phyloP scores from a whole-genome alignment of 2,888 invertebrate genomes.

The Spisula subtruncata region DNA sequence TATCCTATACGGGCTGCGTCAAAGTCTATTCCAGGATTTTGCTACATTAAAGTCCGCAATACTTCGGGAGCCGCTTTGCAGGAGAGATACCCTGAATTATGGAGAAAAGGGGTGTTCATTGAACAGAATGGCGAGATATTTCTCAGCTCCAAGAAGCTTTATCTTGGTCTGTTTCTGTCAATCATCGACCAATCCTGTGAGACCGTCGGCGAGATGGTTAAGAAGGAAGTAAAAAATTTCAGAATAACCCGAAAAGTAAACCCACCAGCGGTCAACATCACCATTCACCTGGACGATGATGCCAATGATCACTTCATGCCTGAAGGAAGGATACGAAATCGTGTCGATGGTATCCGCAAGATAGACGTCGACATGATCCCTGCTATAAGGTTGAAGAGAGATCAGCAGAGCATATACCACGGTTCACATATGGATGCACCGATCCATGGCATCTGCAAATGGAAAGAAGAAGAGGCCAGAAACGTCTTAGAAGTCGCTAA shows the following conservation, averaged over 20 bases:
- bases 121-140: conserved; percentile 7
- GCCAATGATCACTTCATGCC: conserved; percentile 43
- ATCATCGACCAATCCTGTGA: conserved; percentile 52
- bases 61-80: conserved; percentile 2
- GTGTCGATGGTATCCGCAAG: conserved; percentile 15
- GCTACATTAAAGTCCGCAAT: conserved; percentile 40
- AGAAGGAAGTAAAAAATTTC: conserved; percentile 18
- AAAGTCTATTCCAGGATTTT: conserved; percentile 50
- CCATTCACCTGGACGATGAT: conserved; percentile 42
- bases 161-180: conserved; percentile 56
- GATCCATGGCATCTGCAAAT: conserved; percentile 73
- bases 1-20: not conserved
- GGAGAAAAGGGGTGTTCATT: conserved; percentile 43
- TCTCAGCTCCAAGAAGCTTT: conserved; percentile 56
- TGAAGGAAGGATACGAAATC: conserved; percentile 20
- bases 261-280: conserved; percentile 66
- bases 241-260: conserved; percentile 54
- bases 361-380: conserved; percentile 75
- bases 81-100: conserved; percentile 41
- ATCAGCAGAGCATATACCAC: conserved; percentile 33
- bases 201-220: conserved; percentile 22
- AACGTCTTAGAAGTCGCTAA: conserved; percentile 26
- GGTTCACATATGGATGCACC: conserved; percentile 57
- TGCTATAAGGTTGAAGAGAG: conserved; percentile 60
- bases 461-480: conserved; percentile 56